Base-by-base conservation (phyloP, 2,888 invertebrate species). In the Drosophila villosipedis region DNA sequence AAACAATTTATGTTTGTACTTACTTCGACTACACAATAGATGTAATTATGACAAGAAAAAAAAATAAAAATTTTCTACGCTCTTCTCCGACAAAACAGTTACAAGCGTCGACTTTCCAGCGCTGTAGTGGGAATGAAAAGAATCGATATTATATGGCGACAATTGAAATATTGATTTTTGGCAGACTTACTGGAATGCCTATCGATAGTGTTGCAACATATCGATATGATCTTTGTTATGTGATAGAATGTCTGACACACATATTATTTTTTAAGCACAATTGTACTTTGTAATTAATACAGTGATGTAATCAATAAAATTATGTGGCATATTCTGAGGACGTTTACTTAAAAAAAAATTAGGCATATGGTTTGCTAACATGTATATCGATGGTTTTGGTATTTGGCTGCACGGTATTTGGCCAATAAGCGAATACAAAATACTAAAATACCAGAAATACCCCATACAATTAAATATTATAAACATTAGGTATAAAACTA, bases 91-190 rank as follows among this genome's bases (percentile, higher is more conserved):
- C 37, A 28, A 59, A 60, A 58, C 63, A 63, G 60, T 66, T 61
- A 66, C 58, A 35, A 76, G 80, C 78, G 80, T 80, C 78, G 68
- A 79, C 68, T 66, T 65, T 62, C 63, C 75, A 76, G 59, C 59
- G 57, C 70, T 74, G 53, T 39, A 65, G 59, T 64, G 31, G 47
- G 22, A 53, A 76, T 61, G 76, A 63, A 76, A 62, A 50, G 66
- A 54, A 60, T 65, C 76, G 73, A 77, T 64, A 49, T 30, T 30
- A 47, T 30, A 31, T 25, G 35, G 58, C 43, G 55, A 67, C 55
- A 28, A 35, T 31, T 57, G 16, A 31, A 35, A 28, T 35, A 16
- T 43, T 57, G 76, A 76, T 76, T 60, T 3, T 47, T 39, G 3
- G 25, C 16, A 39, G 41, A 19, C 10, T 14, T 14, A 6, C 33